phyloP scores from a whole-genome alignment of 2,888 invertebrate genomes.

The Boloria euphrosyne region DNA sequence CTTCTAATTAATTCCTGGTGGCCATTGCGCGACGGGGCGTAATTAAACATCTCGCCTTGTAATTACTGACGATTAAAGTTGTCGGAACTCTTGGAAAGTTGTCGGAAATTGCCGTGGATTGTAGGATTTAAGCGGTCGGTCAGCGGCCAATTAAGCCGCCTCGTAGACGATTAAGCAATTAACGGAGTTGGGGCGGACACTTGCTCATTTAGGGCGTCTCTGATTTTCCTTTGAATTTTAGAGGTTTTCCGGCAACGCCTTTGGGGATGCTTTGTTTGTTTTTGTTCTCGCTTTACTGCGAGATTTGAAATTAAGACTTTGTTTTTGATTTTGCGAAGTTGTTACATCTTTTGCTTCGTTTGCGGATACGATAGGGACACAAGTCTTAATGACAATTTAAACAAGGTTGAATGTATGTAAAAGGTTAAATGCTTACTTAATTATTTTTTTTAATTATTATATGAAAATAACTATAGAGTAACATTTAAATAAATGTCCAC shows the following conservation, averaged over 20 bases:
- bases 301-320: slow-evolving; percentile 31
- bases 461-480: too few species aligned
- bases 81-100: slow-evolving; percentile 62
- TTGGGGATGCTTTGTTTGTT: slow-evolving; percentile 39
- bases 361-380: too few species aligned
- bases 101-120: slow-evolving; percentile 64
- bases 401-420: too few species aligned
- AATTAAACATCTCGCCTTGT: slow-evolving; percentile 81
- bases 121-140: slow-evolving; percentile 71
- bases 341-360: neutral
- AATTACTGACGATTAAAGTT: slow-evolving; percentile 69
- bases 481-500: too few species aligned
- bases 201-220: slow-evolving; percentile 66
- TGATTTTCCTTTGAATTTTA: slow-evolving; percentile 65
- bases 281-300: slow-evolving; percentile 36
- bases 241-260: slow-evolving; percentile 42
- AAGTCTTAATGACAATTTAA: too few species aligned
- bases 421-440: too few species aligned
- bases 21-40: slow-evolving; percentile 62
- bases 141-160: slow-evolving; percentile 73
- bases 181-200: slow-evolving; percentile 75
- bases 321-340: slow-evolving; percentile 23
- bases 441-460: too few species aligned
- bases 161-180: slow-evolving; percentile 79
- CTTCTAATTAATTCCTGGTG: slow-evolving; percentile 73